Conservation (phyloP, 92 coral and sea anemone genomes). For the Porites cylindrica region DNA sequence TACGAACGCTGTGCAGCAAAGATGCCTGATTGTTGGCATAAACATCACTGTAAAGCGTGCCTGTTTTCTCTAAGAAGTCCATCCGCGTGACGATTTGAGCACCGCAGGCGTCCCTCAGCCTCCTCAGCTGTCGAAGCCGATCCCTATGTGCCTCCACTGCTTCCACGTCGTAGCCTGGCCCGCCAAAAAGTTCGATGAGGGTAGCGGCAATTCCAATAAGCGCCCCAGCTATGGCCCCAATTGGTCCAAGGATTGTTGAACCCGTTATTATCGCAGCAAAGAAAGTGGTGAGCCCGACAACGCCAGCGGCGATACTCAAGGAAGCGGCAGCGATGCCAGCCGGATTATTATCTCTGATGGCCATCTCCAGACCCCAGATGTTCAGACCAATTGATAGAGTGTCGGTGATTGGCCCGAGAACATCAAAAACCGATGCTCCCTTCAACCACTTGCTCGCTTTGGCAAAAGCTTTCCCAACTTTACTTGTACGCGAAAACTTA, state of each 20-base stretch:
- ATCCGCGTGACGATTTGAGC: slow-evolving; percentile 10
- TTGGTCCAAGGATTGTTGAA: slow-evolving; percentile 18
- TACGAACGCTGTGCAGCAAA: no score
- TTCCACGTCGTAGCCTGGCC: not conserved
- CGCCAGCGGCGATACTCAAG: slow-evolving; percentile 31
- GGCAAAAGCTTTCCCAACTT: slow-evolving; percentile 8
- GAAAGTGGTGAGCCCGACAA: not conserved
- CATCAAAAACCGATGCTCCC: slow-evolving; percentile 20
- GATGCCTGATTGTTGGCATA: not conserved
- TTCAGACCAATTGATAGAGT: slow-evolving; percentile 9
- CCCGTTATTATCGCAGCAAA: slow-evolving; percentile 18
- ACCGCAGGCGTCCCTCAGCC: not conserved
- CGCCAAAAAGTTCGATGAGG: slow-evolving; percentile 1
- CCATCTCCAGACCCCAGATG: slow-evolving; percentile 31
- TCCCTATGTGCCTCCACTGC: slow-evolving; percentile 5
- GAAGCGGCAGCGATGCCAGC: slow-evolving; percentile 32
- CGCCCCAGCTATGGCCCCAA: slow-evolving; percentile 21
- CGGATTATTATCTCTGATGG: slow-evolving; percentile 19
- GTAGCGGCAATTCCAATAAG: slow-evolving; percentile 8
- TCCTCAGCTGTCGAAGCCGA: not conserved
- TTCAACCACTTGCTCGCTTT: slow-evolving; percentile 28
- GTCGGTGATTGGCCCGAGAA: slow-evolving; percentile 28
- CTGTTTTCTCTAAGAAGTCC: slow-evolving; percentile 5
- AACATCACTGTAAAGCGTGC: not conserved
- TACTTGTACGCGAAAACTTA: not conserved